These are phyloP conservation scores for Nannobrachium achirus DNA, from an alignment of 2,113 vertebrate genomes.

Conservation along the genomic window DNA sequence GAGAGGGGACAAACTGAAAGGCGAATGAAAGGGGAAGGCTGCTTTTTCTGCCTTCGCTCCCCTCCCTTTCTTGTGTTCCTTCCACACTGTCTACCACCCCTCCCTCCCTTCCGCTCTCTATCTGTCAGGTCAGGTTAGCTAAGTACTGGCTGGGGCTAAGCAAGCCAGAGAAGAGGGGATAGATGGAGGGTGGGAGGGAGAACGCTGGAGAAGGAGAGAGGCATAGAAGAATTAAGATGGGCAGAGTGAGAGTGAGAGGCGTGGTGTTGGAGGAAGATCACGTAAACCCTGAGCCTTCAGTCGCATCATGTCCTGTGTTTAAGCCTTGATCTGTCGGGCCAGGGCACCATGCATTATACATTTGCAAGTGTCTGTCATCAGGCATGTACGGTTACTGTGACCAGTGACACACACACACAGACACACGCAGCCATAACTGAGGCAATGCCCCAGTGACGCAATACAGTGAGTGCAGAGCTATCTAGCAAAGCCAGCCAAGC, in stretches of 20 bases:
- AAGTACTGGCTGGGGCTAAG: constrained; percentile 46
- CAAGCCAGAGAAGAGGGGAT: constrained; percentile 34
- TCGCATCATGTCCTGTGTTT: constrained; percentile 31
- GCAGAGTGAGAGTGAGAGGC: constrained; percentile 11
- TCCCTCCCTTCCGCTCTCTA: constrained; percentile 46
- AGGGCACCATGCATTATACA: constrained; percentile 50
- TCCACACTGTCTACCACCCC: constrained; percentile 38
- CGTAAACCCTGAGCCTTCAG: constrained; percentile 24
- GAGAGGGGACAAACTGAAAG: constrained; percentile 34
- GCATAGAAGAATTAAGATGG: too few relatives aligned
- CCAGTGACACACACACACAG: constrained; percentile 29
- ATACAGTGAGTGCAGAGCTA: constrained; percentile 37
- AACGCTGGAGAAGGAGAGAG: too few relatives aligned
- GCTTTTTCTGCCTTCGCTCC: constrained; percentile 17
- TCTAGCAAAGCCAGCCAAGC: constrained; percentile 62
- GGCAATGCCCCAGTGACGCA: constrained; percentile 30
- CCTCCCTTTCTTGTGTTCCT: constrained; percentile 21
- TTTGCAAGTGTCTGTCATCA: constrained; percentile 32
- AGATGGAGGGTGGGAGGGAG: background rate
- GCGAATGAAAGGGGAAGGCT: background rate
- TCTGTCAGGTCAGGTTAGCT: constrained; percentile 77
- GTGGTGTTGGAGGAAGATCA: constrained; percentile 21
- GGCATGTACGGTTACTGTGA: constrained; percentile 32
- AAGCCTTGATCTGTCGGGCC: constrained; percentile 45
- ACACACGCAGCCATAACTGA: constrained; percentile 37